Base-by-base conservation (phyloP, 2,888 invertebrate genomes). In the Eugnorisma glareosa region DNA sequence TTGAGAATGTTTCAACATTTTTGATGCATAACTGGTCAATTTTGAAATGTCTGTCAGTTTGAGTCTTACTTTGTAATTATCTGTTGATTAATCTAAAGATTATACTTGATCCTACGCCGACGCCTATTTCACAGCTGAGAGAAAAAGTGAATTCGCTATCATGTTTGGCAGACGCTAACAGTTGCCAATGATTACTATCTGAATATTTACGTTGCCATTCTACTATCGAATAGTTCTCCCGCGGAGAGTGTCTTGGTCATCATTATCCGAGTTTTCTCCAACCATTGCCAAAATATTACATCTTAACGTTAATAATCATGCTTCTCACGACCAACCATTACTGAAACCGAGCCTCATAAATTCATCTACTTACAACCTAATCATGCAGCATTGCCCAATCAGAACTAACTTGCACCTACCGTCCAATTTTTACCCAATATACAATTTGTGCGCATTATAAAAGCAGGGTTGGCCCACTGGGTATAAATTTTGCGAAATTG, bases 401-500 rank as follows among this genome's bases (percentile, higher is more conserved):
- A 88, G 61, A 85, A 79, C 85, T 88, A 85, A 87, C 85, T 71
- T 80, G 83, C 66, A 83, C 81, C 83, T 86, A 82, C 83, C 79
- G 73, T 73, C 64, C 84, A 86, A 86, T 86, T 84, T 86, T 66
- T 74, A 45, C 81, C 57, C 78, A 85, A 73, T 82, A 86, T 86
- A 89, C 89, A 88, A 88, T 88, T 89, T 89, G 82, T 72, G 82
- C 68, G 70, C 89, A 91, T 92, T 91, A 91, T 91, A 93, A 91
- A 91, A 91, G 83, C 90, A 87, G 91, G 93, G 89, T 90, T 90
- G 90, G 89, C 79, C 88, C 89, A 89, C 90, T 90, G 89, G 88
- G 88, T 90, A 94, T 94, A 93, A 94, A 94, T 93, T 93, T 92
- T 89, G 91, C 93, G 81, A 93, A 94, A 94, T 94, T 92, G 92